Evolutionary conservation across 2,888 invertebrate genomes (phyloP).

Genomic region (Glaucopsyche alexis): DNA sequence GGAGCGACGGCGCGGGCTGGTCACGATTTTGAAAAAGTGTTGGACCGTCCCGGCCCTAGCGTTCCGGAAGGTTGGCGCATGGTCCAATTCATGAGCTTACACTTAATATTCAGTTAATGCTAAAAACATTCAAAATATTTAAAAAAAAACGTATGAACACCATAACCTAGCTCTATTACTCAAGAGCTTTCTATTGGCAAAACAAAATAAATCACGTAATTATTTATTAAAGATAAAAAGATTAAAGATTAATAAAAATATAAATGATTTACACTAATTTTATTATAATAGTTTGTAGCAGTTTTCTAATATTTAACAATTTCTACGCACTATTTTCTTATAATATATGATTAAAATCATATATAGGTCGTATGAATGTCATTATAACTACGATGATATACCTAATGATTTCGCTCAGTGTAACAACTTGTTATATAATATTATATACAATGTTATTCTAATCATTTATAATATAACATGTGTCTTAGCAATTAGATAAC

Average conservation of each 20-base stretch:
- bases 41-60: constrained; percentile 58
- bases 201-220: no score
- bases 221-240: no score
- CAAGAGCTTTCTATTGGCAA: no score
- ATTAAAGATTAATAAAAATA: no score
- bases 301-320: neutral
- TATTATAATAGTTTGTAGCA: no score
- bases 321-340: neutral
- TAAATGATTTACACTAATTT: no score
- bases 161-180: no score
- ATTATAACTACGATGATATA: neutral
- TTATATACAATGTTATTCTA: constrained; percentile 1
- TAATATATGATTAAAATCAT: neutral
- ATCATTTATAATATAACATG: constrained; percentile 16
- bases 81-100: constrained; percentile 46
- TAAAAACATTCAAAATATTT: constrained; percentile 7
- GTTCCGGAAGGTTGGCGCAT: constrained; percentile 52
- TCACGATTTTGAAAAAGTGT: constrained; percentile 80
- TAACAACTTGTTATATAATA: neutral
- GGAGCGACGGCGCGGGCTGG: constrained; percentile 61
- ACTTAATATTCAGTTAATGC: neutral
- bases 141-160: neutral
- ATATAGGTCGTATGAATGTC: neutral
- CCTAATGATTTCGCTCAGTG: neutral
- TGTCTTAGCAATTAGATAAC: constrained; percentile 13